Evolutionary conservation across 2,888 invertebrate species (phyloP).

Genomic region (Ochropleura plecta): DNA sequence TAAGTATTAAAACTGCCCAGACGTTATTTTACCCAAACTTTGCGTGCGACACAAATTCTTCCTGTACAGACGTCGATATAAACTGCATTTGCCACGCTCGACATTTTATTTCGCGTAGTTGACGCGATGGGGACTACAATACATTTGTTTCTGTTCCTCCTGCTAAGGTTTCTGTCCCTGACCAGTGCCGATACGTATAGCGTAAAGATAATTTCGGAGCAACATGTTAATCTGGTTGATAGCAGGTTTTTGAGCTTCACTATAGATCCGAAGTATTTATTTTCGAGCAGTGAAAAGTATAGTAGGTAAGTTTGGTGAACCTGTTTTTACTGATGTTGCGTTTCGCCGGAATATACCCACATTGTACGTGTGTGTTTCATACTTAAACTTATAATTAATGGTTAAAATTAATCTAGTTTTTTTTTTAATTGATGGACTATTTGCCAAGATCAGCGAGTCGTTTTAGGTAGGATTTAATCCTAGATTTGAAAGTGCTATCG

Average conservation of each 20-base stretch:
- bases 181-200: constrained; percentile 84
- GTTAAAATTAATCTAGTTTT: neutral
- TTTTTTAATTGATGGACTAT: neutral
- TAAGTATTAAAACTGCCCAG: constrained; percentile 4
- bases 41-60: constrained; percentile 66
- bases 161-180: constrained; percentile 48
- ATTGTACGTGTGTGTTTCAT: neutral
- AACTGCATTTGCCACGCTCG: constrained; percentile 30
- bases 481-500: neutral
- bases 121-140: constrained; percentile 53
- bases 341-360: neutral
- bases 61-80: constrained; percentile 68
- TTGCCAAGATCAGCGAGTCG: neutral
- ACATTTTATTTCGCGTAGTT: constrained; percentile 37
- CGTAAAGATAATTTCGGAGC: constrained; percentile 91
- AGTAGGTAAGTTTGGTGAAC: constrained; percentile 72
- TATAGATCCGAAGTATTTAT: constrained; percentile 92
- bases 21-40: constrained; percentile 16
- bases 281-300: constrained; percentile 79
- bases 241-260: constrained; percentile 94
- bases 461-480: neutral
- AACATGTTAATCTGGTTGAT: constrained; percentile 92
- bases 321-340: neutral
- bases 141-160: constrained; percentile 53
- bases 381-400: neutral